Evolutionary conservation across 2,888 invertebrate species (phyloP).

Genomic region (Mayetiola destructor): DNA sequence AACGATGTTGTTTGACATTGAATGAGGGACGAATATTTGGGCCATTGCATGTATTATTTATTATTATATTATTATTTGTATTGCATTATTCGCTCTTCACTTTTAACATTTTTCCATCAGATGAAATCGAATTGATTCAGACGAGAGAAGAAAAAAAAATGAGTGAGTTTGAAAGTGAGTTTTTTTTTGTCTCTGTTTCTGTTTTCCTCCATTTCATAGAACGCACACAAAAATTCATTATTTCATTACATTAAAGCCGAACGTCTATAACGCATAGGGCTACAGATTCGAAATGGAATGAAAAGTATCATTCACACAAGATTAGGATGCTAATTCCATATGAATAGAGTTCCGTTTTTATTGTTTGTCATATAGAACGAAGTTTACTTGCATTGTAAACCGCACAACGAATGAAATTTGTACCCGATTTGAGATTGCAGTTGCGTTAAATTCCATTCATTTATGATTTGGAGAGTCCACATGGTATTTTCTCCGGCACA

Average conservation of each 20-base stretch:
- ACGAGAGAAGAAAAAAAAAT: neutral
- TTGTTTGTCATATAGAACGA: slow-evolving; percentile 14
- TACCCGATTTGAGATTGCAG: neutral
- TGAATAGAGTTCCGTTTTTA: slow-evolving; percentile 21
- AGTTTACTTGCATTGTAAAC: neutral
- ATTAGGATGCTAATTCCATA: slow-evolving; percentile 20
- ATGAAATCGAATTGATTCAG: neutral
- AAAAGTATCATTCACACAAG: slow-evolving; percentile 21
- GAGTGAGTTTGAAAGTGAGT: too few relatives aligned
- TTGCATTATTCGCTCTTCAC: too few relatives aligned
- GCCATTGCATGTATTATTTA: neutral
- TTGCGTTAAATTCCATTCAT: neutral
- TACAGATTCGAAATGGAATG: slow-evolving; percentile 8
- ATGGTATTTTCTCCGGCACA: too few relatives aligned
- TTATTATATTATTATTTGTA: too few relatives aligned
- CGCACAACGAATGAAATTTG: slow-evolving; percentile 3
- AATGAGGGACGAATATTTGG: slow-evolving; percentile 3
- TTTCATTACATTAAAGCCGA: neutral
- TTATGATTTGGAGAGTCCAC: too few relatives aligned
- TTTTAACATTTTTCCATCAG: too few relatives aligned
- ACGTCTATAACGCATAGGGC: neutral
- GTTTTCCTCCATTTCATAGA: neutral
- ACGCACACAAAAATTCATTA: slow-evolving; percentile 1
- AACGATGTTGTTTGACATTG: neutral
- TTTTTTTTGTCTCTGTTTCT: neutral